Evolutionary conservation across 2,113 vertebrate genomes (phyloP).

Genomic region (Misgurnus mizolepis): DNA sequence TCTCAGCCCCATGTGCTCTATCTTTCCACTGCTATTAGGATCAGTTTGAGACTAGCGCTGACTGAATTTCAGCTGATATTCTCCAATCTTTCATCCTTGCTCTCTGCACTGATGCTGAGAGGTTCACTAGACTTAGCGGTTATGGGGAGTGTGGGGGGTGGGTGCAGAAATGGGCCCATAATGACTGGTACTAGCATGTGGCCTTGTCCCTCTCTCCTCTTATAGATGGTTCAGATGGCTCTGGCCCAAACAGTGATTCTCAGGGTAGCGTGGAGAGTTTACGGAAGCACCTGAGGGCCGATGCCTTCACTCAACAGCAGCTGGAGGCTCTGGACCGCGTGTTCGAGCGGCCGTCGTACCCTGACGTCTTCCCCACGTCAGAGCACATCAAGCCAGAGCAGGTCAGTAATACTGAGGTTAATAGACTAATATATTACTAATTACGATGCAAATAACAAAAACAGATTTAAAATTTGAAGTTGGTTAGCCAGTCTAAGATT

Average conservation of each 20-base stretch:
- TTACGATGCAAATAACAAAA: not conserved
- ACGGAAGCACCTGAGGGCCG: slow-evolving; percentile 98
- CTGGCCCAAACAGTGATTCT: slow-evolving; percentile 96
- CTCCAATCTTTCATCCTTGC: slow-evolving; percentile 56
- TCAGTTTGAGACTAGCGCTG: slow-evolving; percentile 54
- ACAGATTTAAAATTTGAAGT: not conserved
- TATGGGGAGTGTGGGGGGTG: slow-evolving; percentile 35
- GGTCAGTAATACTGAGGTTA: slow-evolving; percentile 70
- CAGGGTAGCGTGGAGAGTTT: slow-evolving; percentile 99
- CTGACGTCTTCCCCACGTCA: slow-evolving; percentile 92
- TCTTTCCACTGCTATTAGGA: slow-evolving; percentile 56
- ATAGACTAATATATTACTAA: slow-evolving; percentile 16
- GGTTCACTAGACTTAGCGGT: slow-evolving; percentile 49
- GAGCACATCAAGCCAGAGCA: slow-evolving; percentile 98
- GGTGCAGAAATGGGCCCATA: slow-evolving; percentile 48
- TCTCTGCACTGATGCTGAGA: slow-evolving; percentile 50
- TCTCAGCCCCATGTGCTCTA: slow-evolving; percentile 31
- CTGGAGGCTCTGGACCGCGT: slow-evolving; percentile 96
- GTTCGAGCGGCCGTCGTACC: slow-evolving; percentile 96
- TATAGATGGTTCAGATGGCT: slow-evolving; percentile 95
- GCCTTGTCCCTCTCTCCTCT: slow-evolving; percentile 73
- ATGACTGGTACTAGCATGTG: slow-evolving; percentile 60
- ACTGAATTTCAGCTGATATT: slow-evolving; percentile 60
- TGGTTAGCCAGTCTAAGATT: not conserved
- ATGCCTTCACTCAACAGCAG: slow-evolving; percentile 97